Base-by-base conservation (phyloP, 2,797 vertebrate genomes). In the Dromococcyx pavoninus region DNA sequence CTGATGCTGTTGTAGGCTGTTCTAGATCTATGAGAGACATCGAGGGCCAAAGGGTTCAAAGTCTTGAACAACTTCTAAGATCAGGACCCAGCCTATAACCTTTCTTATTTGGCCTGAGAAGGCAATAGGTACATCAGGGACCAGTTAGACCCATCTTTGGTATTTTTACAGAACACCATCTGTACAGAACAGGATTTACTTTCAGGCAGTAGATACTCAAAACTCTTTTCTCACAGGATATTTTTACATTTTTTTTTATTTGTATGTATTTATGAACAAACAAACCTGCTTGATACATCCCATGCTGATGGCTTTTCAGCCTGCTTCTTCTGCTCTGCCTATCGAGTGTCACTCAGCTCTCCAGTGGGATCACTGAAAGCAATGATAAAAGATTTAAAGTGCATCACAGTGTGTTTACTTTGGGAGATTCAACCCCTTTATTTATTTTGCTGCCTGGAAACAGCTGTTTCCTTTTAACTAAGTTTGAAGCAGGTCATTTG, bases 391-490 rank as follows among this genome's bases (percentile, higher is more conserved):
- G 25, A 89, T 81, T 66, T 78, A 32, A 84, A 88, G 60, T 58
- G 9, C 41, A 93, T 78, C 15, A 39, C 37, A 84, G 39, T 24
- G 5, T 79, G 57, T 95, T 91, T 90, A 50, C 57, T 87, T 92
- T 33, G 37, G 48, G 56, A 90, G 9, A 13, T 70, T 84, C 1
- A 5, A 82, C 24, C 64, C 4, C 15, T 75, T 17, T 81, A 72
- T 95, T 93, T 95, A 58, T 86, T 91, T 88, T 93, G 71, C 80
- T 96, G 64, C 77, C 37, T 88, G 73, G 88, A 94, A 95, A 90
- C 58, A 93, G 48, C 62, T 90, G 37, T 46, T 93, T 90, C 48
- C 64, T 81, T 92, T 76, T 79, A 64, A 51, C 57, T 65, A 23
- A 30, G 27, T 71, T 86, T 94, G 54, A 86, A 89, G 11, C 57